A percentile compares a stretch with the other conserved stretches of the same genome.
phyloP scores from a whole-genome alignment of 2,797 vertebrate genomes.

The Danio kyathit region DNA sequence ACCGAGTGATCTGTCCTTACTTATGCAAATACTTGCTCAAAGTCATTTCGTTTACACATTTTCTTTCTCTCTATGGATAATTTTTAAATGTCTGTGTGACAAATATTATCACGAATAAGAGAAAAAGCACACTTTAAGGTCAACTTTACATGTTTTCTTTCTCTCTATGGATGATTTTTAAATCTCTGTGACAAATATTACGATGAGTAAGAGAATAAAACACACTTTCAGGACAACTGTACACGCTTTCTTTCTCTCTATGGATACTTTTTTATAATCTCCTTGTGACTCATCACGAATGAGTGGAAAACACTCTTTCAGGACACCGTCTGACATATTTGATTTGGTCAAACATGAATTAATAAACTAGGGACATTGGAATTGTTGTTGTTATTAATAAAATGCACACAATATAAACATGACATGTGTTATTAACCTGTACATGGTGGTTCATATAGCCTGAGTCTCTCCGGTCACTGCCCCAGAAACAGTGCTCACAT shows the following conservation, averaged over 20 bases:
- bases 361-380: background rate
- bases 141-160: no score
- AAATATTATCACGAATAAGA: background rate
- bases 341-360: background rate
- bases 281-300: no score
- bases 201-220: background rate
- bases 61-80: background rate
- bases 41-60: background rate
- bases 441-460: conserved; percentile 60
- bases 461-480: conserved; percentile 50
- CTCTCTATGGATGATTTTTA: no score
- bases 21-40: conserved; percentile 28
- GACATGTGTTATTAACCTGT: conserved; percentile 23
- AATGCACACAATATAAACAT: background rate
- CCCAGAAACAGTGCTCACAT: conserved; percentile 53
- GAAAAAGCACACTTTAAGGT: background rate
- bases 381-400: background rate
- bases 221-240: no score
- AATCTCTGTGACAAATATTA: no score
- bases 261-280: no score
- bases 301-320: background rate
- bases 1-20: conserved; percentile 35
- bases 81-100: background rate
- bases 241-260: no score
- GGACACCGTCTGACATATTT: background rate